Conservation (phyloP, 1,140 invertebrate species). For the Forficula auricularia region DNA sequence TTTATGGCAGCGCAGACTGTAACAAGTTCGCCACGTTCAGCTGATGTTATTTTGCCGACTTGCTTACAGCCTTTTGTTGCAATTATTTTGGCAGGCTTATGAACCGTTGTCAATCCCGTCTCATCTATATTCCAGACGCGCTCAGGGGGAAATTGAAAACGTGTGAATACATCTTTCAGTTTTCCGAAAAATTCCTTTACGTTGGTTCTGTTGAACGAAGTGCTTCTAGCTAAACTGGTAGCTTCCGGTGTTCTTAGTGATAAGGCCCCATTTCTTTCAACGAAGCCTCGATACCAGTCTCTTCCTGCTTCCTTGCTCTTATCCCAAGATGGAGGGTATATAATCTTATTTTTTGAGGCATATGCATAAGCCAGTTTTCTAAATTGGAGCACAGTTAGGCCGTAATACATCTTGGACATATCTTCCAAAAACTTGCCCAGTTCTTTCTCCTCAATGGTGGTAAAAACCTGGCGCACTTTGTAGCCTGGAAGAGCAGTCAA, state of each 20-base stretch:
- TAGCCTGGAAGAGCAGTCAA: too few species aligned
- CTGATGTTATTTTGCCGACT: constrained; percentile 20
- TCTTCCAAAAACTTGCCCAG: too few species aligned
- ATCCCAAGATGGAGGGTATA: constrained; percentile 22
- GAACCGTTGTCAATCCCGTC: constrained; percentile 23
- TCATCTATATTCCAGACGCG: constrained; percentile 26
- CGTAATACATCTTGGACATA: constrained; percentile 18
- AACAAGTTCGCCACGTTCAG: constrained; percentile 22
- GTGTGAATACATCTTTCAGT: background rate
- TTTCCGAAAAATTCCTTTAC: constrained; percentile 12
- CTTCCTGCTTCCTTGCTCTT: constrained; percentile 18
- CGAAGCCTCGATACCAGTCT: constrained; percentile 23
- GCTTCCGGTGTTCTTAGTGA: constrained; percentile 22
- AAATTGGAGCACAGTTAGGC: constrained; percentile 13
- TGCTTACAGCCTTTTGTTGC: constrained; percentile 21
- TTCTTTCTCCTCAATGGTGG: too few species aligned
- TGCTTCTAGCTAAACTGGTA: constrained; percentile 22
- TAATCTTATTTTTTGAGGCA: too few species aligned
- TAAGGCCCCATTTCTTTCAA: constrained; percentile 20
- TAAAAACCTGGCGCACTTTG: too few species aligned
- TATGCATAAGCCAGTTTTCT: constrained; percentile 17
- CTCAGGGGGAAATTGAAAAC: background rate
- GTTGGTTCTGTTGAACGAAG: constrained; percentile 22
- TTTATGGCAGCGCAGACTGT: constrained; percentile 23
- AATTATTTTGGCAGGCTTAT: constrained; percentile 20